Evolutionary conservation across 2,888 invertebrate genomes (phyloP), one percentile per base, ranked within the genome.

Genomic region (Scaeva pyrastri): DNA sequence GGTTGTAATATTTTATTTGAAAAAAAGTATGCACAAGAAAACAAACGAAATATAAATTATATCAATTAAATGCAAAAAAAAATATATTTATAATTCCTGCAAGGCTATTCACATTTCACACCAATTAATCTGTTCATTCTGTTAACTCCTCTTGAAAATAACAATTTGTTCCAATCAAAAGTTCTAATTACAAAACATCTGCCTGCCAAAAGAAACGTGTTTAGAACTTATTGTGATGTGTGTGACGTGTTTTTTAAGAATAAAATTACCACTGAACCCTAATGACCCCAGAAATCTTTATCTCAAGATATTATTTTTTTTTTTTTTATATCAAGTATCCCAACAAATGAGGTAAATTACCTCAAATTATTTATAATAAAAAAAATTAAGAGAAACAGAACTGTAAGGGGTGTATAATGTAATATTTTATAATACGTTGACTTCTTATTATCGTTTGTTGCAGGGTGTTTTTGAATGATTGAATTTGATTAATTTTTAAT

Each of bases 291-390:
- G 48, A 45, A 21, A 60, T 58, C 52, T 66, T 66, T 48, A 48
- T 48, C 64, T 72, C 39, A 55, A 77, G 58, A 14, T 77, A 41
- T 60, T 16, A 1, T 26, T 45, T 23, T 45, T 64, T 45, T 56
- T 79, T 31, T 14, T 45, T 19, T 58, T 45, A 43, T 43, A 52
- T 68, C 68, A 78, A 68, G 52, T 60, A 12, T 70, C 64, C 43
- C 48, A 79, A 71, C 48, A 79, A 71, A 45, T 71, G 75, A 75
- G 75, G 71, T 80, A 75, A 75, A 71, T 79, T 84, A 79, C 79
- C 79, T 31, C 64, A 31, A 48, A 41, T 31, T 14, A 39, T 48
- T 16, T n/a, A 48, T 5, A 48, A 19, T 12, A 41, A 56, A 45
- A 19, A 36, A 71, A 50, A 12, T 31, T 26, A n/a, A 62, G 14